These are phyloP conservation scores for Gymnothorax reevesii DNA, from an alignment of 2,797 vertebrate species.

Conservation along the genomic window DNA sequence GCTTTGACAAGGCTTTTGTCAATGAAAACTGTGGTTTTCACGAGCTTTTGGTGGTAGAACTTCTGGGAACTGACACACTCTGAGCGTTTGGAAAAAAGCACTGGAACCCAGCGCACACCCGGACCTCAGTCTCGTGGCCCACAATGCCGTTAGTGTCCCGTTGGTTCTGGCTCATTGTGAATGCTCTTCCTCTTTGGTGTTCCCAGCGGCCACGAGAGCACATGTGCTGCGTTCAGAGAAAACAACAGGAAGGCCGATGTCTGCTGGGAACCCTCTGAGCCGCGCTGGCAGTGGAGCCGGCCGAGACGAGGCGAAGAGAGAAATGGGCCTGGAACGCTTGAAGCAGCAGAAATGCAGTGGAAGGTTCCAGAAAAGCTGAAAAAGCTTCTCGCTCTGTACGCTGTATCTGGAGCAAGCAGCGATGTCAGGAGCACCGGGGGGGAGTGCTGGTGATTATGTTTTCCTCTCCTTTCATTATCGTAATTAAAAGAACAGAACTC, in stretches of 20 bases:
- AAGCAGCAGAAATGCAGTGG: conserved; percentile 43
- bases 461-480: neutral
- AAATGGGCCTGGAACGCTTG: conserved; percentile 40
- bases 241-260: conserved; percentile 7
- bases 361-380: conserved; percentile 41
- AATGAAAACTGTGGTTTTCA: neutral
- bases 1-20: neutral
- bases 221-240: conserved; percentile 11
- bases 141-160: neutral
- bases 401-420: conserved; percentile 34
- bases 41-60: neutral
- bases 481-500: conserved; percentile 6
- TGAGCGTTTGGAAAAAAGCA: neutral
- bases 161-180: conserved; percentile 4
- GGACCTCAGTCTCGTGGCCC: neutral
- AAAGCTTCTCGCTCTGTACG: conserved; percentile 39
- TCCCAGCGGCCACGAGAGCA: conserved; percentile 7
- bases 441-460: neutral
- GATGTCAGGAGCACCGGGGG: conserved; percentile 33
- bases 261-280: conserved; percentile 17
- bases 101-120: neutral
- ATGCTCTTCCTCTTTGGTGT: conserved; percentile 13
- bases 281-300: conserved; percentile 7
- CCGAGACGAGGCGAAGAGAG: conserved; percentile 30
- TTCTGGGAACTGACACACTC: neutral